Evolutionary conservation across 2,113 vertebrate species (phyloP), one percentile per base, ranked within the genome.

Genomic region (Peromyscus leucopus): DNA sequence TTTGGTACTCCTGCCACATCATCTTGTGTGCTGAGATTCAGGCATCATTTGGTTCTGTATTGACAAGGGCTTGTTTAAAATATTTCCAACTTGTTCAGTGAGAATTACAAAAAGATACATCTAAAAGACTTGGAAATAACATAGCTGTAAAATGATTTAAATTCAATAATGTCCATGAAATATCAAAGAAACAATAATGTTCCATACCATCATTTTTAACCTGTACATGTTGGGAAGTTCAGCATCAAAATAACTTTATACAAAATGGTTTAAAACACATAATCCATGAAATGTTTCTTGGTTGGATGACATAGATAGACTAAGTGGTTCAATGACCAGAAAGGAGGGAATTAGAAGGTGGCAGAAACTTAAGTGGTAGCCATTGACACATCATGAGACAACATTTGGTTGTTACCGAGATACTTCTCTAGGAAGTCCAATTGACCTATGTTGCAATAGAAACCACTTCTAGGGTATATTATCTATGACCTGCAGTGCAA

Each of bases 401-500:
- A 71, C 0, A 24, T 79, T 93, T 8, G 57, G 1, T 85, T 90
- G 39, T 80, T 80, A 87, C 11, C 31, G 57, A 84, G 65, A 7
- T 88, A 95, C 39, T 65, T 46, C 11, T 91, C 46, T 51, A 33
- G 69, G 33, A 42, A 90, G 31, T n/a, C 26, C 72, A 75, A 17
- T 46, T 96, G 63, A 39, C 5, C 36, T 80, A 33, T 88, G 28
- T 76, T 88, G 51, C 95, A 89, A 96, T 92, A 89, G 0, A 78
- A 69, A 51, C 57, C 28, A 78, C 28, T 94, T 83, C 21, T 91
- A 91, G 17, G 36, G 79, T 94, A 96, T 80, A 75, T 63, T 93
- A 90, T 88, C 78, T 96, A 67, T 84, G 15, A 82, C 80, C 42
- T 93, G 96, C 67, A 95, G 91, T 96, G 94, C 51, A 90, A 57